These are phyloP conservation scores for Acomys russatus DNA, from an alignment of 2,797 vertebrate species.

Conservation along the genomic window DNA sequence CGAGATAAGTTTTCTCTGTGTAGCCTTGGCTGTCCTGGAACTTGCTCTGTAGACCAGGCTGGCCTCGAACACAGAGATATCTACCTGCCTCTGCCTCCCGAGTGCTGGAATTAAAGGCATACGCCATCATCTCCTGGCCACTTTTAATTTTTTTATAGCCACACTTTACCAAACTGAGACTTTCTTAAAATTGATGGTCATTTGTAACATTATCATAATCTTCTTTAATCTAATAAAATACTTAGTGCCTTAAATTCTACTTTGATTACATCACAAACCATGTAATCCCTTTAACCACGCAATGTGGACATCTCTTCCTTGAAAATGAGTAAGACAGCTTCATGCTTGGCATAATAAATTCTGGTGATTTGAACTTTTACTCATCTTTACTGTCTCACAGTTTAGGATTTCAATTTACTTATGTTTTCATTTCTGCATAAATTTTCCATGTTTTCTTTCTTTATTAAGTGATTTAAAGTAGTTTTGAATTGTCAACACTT, in stretches of 20 bases:
- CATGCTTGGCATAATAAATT: not conserved
- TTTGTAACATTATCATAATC: slow-evolving; percentile 23
- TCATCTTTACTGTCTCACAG: not conserved
- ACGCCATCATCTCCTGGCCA: too few relatives aligned
- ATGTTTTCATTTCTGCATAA: slow-evolving; percentile 37
- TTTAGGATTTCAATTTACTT: not conserved
- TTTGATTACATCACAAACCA: slow-evolving; percentile 20
- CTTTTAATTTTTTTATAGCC: not conserved
- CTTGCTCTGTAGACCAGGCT: too few relatives aligned
- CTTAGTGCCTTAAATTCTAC: slow-evolving; percentile 44
- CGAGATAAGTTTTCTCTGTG: too few relatives aligned
- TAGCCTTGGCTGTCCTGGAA: too few relatives aligned
- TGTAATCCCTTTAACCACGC: slow-evolving; percentile 6
- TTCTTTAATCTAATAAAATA: slow-evolving; percentile 43
- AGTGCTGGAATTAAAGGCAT: too few relatives aligned
- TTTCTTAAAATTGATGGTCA: not conserved
- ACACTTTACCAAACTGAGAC: not conserved
- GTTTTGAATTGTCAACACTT: not conserved
- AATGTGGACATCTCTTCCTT: slow-evolving; percentile 19
- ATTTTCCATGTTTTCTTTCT: not conserved
- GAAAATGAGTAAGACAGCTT: slow-evolving; percentile 8
- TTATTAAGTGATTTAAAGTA: not conserved
- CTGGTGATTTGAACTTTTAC: not conserved
- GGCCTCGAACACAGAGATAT: too few relatives aligned
- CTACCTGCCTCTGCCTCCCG: too few relatives aligned